Evolutionary conservation across 92 coral and sea anemone genomes (phyloP), one percentile per base, ranked within the genome.

Genomic region (Chrysogorgia sp.): DNA sequence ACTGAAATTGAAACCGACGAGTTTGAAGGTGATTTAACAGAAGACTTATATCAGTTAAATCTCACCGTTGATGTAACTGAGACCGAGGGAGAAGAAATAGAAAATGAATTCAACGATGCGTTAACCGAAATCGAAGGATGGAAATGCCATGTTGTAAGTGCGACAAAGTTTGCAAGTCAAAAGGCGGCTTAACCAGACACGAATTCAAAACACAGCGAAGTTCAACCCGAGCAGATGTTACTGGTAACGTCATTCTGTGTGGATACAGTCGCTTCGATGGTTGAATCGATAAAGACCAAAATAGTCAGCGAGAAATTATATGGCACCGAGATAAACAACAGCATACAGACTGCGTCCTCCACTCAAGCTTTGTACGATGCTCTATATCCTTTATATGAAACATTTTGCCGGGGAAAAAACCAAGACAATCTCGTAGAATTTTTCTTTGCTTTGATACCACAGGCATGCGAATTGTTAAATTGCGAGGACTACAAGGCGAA

Each of bases 111-210:
- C n/a, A 17, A 60, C 33, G 66, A 60, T 60, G 66, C 66, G 6
- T 21, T 60, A 21, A 29, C 3, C 6, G 66, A 60, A 29, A 60
- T 24, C 37, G 70, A 63, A 17, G 70, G 70, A 63, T 30, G 70
- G 30, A 41, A 9, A 30, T 63, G 6, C 70, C 70, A 63, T 63
- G 70, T 63, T 63, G 23, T 40, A 40, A 33, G 48, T 63, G 70
- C 26, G 70, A 63, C 45, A 63, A 63, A 63, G 70, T 63, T 63
- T 63, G 70, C 21, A 63, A 63, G 48, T 63, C 70, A 63, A 63
- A 63, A 24, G 70, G 70, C 6, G 47, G 48, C 48, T 28, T 63
- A 24, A 63, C 70, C 24, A 63, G 70, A 63, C 70, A 63, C 70
- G 7, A 63, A 63, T 24, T 28, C 70, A 33, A 63, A 63, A 32